Evolutionary conservation across 2,888 invertebrate species (phyloP).

Genomic region (Hedychridium roseum): DNA sequence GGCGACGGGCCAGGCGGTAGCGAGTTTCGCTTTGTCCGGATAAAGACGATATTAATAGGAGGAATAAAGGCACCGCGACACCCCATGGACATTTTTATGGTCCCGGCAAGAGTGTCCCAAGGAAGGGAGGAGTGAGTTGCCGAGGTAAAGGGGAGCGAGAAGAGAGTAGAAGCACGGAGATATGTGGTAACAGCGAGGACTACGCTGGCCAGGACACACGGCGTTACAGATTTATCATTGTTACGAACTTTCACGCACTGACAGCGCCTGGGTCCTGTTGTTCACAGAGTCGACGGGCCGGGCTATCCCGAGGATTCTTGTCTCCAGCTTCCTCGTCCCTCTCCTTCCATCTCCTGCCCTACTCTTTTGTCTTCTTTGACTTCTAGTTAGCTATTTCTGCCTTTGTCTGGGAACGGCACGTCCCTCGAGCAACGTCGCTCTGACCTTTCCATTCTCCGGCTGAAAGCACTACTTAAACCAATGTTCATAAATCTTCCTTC

Average conservation of each 20-base stretch:
- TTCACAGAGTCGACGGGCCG: slow-evolving; percentile 15
- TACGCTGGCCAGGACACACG: slow-evolving; percentile 22
- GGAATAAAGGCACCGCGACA: slow-evolving; percentile 13
- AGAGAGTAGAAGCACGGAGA: slow-evolving; percentile 10
- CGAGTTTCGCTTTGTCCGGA: too few species aligned
- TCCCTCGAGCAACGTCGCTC: too few species aligned
- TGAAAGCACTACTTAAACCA: too few species aligned
- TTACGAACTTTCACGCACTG: slow-evolving; percentile 55
- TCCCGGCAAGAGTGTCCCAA: slow-evolving; percentile 7
- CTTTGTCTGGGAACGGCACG: too few species aligned
- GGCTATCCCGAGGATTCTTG: slow-evolving; percentile 26
- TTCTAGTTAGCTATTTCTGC: too few species aligned
- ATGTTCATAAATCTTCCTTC: too few species aligned
- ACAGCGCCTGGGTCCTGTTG: slow-evolving; percentile 29
- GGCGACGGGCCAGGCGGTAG: too few species aligned
- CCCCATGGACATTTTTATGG: slow-evolving; percentile 24
- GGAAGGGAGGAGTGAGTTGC: slow-evolving; percentile 2
- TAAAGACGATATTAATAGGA: slow-evolving; percentile 11
- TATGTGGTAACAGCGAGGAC: slow-evolving; percentile 39
- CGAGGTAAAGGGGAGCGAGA: slow-evolving; percentile 1
- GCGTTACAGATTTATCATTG: slow-evolving; percentile 56
- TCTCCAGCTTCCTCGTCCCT: slow-evolving; percentile 2
- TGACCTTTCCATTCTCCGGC: too few species aligned
- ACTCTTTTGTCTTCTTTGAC: not conserved
- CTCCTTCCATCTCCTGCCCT: not conserved